phyloP scores from a whole-genome alignment of 2,113 vertebrate genomes.

The Arothron firmamentum region DNA sequence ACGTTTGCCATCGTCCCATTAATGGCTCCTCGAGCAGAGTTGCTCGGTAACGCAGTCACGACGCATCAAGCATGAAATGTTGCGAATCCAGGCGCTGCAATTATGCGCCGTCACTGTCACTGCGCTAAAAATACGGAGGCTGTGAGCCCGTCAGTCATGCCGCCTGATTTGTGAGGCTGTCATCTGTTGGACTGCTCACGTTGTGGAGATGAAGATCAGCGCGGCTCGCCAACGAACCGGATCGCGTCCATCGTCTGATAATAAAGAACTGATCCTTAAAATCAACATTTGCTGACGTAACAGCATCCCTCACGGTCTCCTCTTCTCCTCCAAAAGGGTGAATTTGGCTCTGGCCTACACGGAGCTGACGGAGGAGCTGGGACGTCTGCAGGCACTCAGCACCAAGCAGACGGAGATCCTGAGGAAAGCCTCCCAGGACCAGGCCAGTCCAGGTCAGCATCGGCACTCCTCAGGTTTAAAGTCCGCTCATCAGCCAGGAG shows the following conservation, averaged over 20 bases:
- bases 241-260: too few species aligned
- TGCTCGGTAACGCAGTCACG: conserved; percentile 35
- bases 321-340: conserved; percentile 76
- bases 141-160: conserved; percentile 25
- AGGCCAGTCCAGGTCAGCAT: conserved; percentile 74
- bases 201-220: conserved; percentile 1
- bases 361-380: conserved; percentile 92
- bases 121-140: conserved; percentile 44
- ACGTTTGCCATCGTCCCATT: conserved; percentile 9
- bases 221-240: background rate
- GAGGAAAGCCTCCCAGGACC: conserved; percentile 87
- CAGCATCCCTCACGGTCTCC: background rate
- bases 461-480: too few species aligned
- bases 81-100: conserved; percentile 40
- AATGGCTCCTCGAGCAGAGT: conserved; percentile 41
- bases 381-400: conserved; percentile 84
- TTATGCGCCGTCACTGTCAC: conserved; percentile 31
- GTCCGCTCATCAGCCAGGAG: background rate
- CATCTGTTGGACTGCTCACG: background rate
- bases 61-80: conserved; percentile 34
- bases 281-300: too few species aligned
- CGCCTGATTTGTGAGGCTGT: background rate
- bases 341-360: conserved; percentile 96
- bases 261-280: too few species aligned
- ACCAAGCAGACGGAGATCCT: conserved; percentile 90